phyloP scores from a whole-genome alignment of 2,113 vertebrate species.

The Artemisiospiza belli region DNA sequence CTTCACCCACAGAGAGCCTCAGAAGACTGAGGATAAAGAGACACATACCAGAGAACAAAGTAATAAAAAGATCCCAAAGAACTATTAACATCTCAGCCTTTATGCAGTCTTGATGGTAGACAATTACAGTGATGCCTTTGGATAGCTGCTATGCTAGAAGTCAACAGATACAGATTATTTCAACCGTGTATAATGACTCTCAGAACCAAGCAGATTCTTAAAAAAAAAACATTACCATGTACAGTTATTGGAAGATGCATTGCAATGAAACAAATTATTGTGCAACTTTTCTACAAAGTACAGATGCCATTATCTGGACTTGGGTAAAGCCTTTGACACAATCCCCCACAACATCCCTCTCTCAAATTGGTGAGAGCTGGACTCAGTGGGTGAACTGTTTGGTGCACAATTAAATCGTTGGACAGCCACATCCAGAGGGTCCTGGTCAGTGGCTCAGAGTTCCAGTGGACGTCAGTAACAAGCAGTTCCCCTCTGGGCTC shows the following conservation, averaged over 20 bases:
- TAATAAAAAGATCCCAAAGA: not conserved
- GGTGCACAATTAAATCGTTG: not conserved
- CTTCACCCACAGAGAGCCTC: not conserved
- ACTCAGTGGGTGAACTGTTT: not conserved
- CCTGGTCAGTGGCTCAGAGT: fast-evolving
- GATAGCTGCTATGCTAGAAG: not conserved
- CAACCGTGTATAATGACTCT: not conserved
- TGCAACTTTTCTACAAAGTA: not conserved
- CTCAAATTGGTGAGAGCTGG: not conserved
- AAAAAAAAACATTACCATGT: not conserved
- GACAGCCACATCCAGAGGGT: too few species aligned
- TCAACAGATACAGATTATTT: not conserved
- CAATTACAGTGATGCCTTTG: not conserved
- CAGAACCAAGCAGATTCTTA: not conserved
- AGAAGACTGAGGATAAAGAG: not conserved
- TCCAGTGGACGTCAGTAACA: not conserved
- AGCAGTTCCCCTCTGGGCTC: not conserved
- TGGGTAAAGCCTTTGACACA: not conserved
- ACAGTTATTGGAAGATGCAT: not conserved
- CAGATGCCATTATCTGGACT: not conserved
- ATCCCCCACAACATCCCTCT: not conserved
- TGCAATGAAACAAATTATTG: not conserved
- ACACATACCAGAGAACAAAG: not conserved
- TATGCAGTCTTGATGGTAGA: not conserved
- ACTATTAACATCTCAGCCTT: not conserved